A percentile compares a stretch with the other conserved stretches of the same genome.
These are phyloP conservation scores for Cirrhinus molitorella DNA, from an alignment of 2,797 vertebrate genomes.

Conservation along the genomic window DNA sequence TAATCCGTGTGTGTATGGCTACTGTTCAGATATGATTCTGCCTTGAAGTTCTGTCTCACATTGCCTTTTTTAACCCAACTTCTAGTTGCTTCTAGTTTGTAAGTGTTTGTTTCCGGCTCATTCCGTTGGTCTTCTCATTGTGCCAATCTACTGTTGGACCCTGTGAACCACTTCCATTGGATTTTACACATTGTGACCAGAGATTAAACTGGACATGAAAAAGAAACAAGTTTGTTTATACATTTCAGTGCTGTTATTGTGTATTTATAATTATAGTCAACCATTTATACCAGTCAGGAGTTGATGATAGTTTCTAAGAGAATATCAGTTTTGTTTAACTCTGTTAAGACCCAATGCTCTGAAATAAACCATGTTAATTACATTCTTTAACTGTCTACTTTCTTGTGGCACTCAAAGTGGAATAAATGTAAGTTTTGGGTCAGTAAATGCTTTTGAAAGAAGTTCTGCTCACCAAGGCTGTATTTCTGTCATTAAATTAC, in stretches of 20 bases:
- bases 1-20: constrained; percentile 39
- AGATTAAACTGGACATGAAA: constrained; percentile 57
- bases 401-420: neutral
- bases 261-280: constrained; percentile 68
- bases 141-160: constrained; percentile 48
- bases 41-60: constrained; percentile 47
- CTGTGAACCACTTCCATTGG: constrained; percentile 43
- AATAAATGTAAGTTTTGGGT: neutral
- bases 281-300: constrained; percentile 61
- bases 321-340: constrained; percentile 64
- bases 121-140: constrained; percentile 22
- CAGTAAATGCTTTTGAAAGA: neutral
- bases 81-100: constrained; percentile 48
- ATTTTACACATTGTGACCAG: constrained; percentile 51
- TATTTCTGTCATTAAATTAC: neutral
- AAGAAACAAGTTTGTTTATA: constrained; percentile 45
- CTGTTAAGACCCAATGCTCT: constrained; percentile 67
- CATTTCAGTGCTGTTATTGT: constrained; percentile 67
- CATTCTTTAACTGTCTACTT: constrained; percentile 22
- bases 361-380: constrained; percentile 68
- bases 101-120: constrained; percentile 31
- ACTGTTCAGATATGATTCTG: constrained; percentile 53
- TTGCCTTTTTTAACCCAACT: constrained; percentile 40
- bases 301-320: constrained; percentile 62
- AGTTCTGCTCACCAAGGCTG: neutral